These are phyloP conservation scores for Mus spretus DNA, from an alignment of 2,797 vertebrate species.

Conservation along the genomic window DNA sequence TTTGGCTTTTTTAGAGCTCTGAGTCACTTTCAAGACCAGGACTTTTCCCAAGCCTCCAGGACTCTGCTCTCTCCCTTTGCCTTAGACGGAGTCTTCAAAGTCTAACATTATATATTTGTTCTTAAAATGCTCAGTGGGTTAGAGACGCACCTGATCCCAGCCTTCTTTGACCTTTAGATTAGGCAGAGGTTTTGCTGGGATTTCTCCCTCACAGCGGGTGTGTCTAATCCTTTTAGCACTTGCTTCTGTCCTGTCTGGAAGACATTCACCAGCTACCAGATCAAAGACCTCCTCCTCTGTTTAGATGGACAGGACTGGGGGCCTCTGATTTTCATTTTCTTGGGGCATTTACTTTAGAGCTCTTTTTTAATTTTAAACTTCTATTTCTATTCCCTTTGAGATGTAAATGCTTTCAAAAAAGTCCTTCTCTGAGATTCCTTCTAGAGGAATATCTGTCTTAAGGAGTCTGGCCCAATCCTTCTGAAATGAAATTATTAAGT, in stretches of 20 bases:
- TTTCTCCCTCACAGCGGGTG: not conserved
- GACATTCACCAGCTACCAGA: not conserved
- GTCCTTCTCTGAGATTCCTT: not conserved
- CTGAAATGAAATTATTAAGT: not conserved
- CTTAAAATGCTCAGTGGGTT: not conserved
- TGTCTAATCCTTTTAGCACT: not conserved
- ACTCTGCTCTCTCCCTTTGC: not conserved
- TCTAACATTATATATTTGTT: not conserved
- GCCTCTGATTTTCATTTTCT: not conserved
- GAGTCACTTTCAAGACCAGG: not conserved
- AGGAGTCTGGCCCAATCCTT: not conserved
- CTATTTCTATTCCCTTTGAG: not conserved
- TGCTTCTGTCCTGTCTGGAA: not conserved
- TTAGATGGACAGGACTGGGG: not conserved
- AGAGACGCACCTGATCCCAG: not conserved
- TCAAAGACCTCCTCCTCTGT: not conserved
- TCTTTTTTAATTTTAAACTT: conserved; percentile 1
- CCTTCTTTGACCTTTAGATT: not conserved
- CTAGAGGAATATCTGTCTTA: not conserved
- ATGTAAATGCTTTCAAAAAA: not conserved
- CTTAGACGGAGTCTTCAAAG: not conserved
- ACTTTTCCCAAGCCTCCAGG: not conserved
- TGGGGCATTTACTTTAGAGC: not conserved
- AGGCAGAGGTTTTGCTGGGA: not conserved
- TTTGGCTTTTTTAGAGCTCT: not conserved